Base-by-base conservation (phyloP, 2,113 vertebrate genomes). In the Oryzias melastigma region DNA sequence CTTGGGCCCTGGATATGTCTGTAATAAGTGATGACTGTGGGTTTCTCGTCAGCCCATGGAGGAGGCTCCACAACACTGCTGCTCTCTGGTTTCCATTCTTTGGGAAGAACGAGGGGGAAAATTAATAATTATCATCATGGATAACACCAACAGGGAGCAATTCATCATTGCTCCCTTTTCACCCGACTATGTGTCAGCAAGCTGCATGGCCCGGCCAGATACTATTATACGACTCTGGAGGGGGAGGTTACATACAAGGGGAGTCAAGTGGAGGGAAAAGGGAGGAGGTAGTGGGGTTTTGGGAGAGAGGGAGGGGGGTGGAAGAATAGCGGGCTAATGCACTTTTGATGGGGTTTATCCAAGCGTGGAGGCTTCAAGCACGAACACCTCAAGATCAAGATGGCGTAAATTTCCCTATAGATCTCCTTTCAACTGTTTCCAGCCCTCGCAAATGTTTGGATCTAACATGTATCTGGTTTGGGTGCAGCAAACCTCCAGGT, bases 321-420 rank as follows among this genome's bases (percentile, higher is more conserved):
- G 91, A 55, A 53, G 60, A 91, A 89, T 90, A 91, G 91, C 83
- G 92, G 91, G 85, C 93, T 98, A 98, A 99, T 98, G 94, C 89
- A 92, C 93, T 96, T 95, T 95, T 97, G 95, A 97, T 97, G 94
- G 95, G 94, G 93, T 95, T 95, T 93, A 96, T 90, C 92, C 95
- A 95, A 94, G 93, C 96, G 91, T 96, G 93, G 91, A 95, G 91
- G 91, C 78, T 92, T 93, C 92, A 90, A 91, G 92, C 92, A 92
- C 90, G 89, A 92, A 93, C 92, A 85, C 92, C 90, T 89, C 73
- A 72, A 73, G 20, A 83, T 82, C 80, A 73, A 85, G 53, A 75
- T 83, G 77, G 82, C 85, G 82, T 86, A 87, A 87, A 89, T 75
- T 14, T 64, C 45, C 68, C 49, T 25, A 43, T 22, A 29, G 40